Evolutionary conservation across 2,888 invertebrate genomes (phyloP).

Genomic region (Psylliodes chrysocephalus): DNA sequence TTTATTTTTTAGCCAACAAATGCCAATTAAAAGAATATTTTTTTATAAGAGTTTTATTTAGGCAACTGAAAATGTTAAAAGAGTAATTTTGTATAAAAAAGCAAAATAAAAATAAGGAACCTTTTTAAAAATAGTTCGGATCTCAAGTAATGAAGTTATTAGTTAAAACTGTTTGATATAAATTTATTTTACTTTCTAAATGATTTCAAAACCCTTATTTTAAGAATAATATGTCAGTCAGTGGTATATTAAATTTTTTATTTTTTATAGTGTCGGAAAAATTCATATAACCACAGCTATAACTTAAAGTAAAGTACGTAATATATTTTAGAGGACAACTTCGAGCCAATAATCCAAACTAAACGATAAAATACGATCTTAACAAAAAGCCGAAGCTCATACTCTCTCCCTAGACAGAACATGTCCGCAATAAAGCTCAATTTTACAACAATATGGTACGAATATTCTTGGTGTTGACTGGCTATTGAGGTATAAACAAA

Average conservation of each 20-base stretch:
- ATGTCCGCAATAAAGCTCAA: slow-evolving; percentile 47
- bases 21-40: no score
- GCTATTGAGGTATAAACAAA: slow-evolving; percentile 64
- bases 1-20: no score
- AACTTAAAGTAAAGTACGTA: not conserved
- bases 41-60: no score
- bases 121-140: no score
- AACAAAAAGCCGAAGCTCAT: slow-evolving; percentile 44
- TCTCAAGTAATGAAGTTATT: no score
- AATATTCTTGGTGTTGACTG: slow-evolving; percentile 59
- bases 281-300: slow-evolving; percentile 3
- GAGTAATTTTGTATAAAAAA: no score
- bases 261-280: not conserved
- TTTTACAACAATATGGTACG: slow-evolving; percentile 58
- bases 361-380: slow-evolving; percentile 37
- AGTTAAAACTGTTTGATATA: no score
- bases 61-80: no score
- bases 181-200: no score
- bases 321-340: slow-evolving; percentile 20
- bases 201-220: no score
- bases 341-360: slow-evolving; percentile 20
- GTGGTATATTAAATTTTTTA: not conserved
- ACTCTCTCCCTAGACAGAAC: slow-evolving; percentile 40
- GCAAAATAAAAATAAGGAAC: no score
- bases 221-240: not conserved